phyloP scores from a whole-genome alignment of 2,113 vertebrate species.

The Poeciliopsis retropinna region DNA sequence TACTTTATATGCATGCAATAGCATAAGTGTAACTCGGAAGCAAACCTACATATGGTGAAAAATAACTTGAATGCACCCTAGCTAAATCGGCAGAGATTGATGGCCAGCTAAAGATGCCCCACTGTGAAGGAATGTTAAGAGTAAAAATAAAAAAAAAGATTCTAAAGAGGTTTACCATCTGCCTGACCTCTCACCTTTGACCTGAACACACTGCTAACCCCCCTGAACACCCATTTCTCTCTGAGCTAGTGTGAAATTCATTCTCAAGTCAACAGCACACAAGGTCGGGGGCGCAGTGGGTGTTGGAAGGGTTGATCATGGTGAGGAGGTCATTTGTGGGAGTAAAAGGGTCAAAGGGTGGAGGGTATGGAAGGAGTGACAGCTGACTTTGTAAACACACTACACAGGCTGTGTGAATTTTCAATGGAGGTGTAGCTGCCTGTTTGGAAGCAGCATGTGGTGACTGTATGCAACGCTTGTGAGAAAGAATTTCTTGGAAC shows the following conservation, averaged over 20 bases:
- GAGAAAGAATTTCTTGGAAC: constrained; percentile 31
- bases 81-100: constrained; percentile 39
- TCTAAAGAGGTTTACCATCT: constrained; percentile 79
- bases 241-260: constrained; percentile 44
- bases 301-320: not conserved
- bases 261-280: constrained; percentile 42
- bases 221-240: constrained; percentile 10
- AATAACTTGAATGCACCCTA: constrained; percentile 3
- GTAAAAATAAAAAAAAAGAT: constrained; percentile 43
- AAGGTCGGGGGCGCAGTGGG: not conserved
- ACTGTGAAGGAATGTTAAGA: constrained; percentile 67
- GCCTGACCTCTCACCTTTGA: constrained; percentile 72
- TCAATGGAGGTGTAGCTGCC: not conserved
- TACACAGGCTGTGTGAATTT: constrained; percentile 6
- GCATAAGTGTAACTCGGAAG: constrained; percentile 9
- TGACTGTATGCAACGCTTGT: not conserved
- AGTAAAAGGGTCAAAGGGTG: constrained; percentile 38
- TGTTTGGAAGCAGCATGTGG: constrained; percentile 8
- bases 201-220: constrained; percentile 24
- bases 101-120: constrained; percentile 22
- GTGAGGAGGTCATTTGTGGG: constrained; percentile 16
- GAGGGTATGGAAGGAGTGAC: constrained; percentile 12
- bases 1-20: constrained; percentile 25
- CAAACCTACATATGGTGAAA: not conserved
- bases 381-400: constrained; percentile 20